Evolutionary conservation across 2,797 vertebrate species (phyloP).

Genomic region (Varecia variegata): DNA sequence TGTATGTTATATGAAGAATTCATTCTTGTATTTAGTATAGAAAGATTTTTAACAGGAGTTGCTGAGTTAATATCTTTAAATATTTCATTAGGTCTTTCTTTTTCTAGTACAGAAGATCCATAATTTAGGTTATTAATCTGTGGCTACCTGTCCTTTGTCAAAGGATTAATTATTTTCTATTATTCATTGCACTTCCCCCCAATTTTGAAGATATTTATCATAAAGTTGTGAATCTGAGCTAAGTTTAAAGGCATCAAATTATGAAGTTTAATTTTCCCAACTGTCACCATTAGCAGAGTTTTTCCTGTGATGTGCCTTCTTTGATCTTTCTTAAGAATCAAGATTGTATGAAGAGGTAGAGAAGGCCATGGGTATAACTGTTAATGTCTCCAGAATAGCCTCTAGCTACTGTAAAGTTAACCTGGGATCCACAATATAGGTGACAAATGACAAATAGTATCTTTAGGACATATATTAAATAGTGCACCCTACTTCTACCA

Average conservation of each 20-base stretch:
- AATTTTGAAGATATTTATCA: slow-evolving; percentile 27
- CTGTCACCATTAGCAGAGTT: not conserved
- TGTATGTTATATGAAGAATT: not conserved
- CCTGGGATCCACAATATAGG: not conserved
- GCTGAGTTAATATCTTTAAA: slow-evolving; percentile 23
- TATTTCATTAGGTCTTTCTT: slow-evolving; percentile 28
- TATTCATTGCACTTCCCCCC: not conserved
- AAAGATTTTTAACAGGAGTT: slow-evolving; percentile 34
- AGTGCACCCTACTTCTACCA: not conserved
- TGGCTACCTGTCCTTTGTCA: not conserved
- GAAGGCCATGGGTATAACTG: not conserved
- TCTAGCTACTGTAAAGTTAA: not conserved
- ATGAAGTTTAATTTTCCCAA: not conserved
- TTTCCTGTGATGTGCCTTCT: not conserved
- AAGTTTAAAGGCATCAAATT: not conserved
- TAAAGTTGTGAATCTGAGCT: not conserved
- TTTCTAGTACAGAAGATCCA: not conserved
- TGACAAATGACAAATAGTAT: not conserved
- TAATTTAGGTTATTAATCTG: slow-evolving; percentile 21
- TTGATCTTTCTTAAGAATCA: not conserved
- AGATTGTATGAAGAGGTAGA: not conserved
- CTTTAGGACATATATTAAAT: not conserved
- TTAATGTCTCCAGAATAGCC: not conserved
- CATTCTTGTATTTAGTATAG: not conserved
- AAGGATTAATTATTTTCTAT: slow-evolving; percentile 47